Evolutionary conservation across 1,140 invertebrate genomes (phyloP), one percentile per base, ranked within the genome.

Genomic region (Condylostylus longicornis): DNA sequence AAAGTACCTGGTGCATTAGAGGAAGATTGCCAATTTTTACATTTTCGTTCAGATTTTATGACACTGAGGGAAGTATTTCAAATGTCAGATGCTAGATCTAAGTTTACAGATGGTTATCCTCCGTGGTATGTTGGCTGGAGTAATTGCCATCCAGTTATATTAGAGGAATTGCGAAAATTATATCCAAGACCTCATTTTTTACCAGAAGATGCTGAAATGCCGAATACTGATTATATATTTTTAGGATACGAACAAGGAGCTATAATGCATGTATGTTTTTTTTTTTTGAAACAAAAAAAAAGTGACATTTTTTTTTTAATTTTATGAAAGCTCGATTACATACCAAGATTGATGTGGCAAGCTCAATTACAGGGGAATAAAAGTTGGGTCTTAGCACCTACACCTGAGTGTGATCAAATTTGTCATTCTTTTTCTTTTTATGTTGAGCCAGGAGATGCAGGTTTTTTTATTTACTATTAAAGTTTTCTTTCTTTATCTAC

Each of bases 51-150:
- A 13, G 74, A 88, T 54, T 79, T 93, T 47, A 70, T 73, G 33
- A 74, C 72, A 23, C 54, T 93, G 22, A 62, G 67, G 37, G 76
- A 93, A 52, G 82, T 88, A 14, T 80, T 93, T 51, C 65, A 70
- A 29, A 84, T 87, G 79, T 69, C 71, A 2, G 54, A 70, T 21
- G 66, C 65, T 25, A 68, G 84, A 48, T 72, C 75, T 1, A 59
- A 65, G 32, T 72, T 79, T 57, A 54, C 61, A 30, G 64, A 65
- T 12, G 72, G 71, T 5, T 60, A 75, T 48, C 64, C 72, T 21
- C 73, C 82, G 1, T 93, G 88, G 88, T 93, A 93, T 64, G 76
- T 93, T 39, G 87, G 87, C 41, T 93, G 87, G 86, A 82, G 82
- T 42, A 91, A 91, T 57, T 93, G 88, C 56, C 79, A 94, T 67